phyloP scores from a whole-genome alignment of 2,888 invertebrate genomes.

The Drosophila recens region DNA sequence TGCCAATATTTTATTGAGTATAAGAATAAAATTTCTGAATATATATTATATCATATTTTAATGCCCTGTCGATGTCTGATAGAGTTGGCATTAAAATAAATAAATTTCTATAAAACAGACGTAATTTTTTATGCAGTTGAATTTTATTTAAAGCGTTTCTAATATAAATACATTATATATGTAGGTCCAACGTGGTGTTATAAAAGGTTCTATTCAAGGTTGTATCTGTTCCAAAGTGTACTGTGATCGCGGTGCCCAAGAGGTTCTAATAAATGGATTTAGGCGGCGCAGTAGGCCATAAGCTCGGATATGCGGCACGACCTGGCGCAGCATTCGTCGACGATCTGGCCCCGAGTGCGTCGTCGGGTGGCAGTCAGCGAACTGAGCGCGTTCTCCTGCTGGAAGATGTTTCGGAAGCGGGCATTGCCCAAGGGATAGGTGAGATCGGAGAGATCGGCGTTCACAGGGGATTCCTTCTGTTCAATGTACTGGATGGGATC shows the following conservation, averaged over 20 bases:
- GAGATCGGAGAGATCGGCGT: slow-evolving; percentile 9
- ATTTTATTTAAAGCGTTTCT: slow-evolving; percentile 53
- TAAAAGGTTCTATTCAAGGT: slow-evolving; percentile 12
- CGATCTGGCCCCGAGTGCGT: slow-evolving; percentile 61
- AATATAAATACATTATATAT: slow-evolving; percentile 29
- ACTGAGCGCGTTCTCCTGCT: slow-evolving; percentile 41
- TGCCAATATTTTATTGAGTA: too few species aligned
- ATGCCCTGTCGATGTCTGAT: neutral
- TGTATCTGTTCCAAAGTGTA: slow-evolving; percentile 31
- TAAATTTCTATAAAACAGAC: neutral
- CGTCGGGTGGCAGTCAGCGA: slow-evolving; percentile 58
- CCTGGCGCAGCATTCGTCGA: slow-evolving; percentile 59
- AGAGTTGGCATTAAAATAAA: neutral
- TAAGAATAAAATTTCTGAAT: too few species aligned
- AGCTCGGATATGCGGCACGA: slow-evolving; percentile 36
- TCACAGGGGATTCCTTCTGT: slow-evolving; percentile 47
- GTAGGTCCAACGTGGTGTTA: slow-evolving; percentile 5
- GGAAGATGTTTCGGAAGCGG: slow-evolving; percentile 46
- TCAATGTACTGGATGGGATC: slow-evolving; percentile 67
- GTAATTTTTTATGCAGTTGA: slow-evolving; percentile 34
- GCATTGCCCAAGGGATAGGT: slow-evolving; percentile 32
- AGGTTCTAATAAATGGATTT: neutral
- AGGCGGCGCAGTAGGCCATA: slow-evolving; percentile 51
- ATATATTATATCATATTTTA: too few species aligned
- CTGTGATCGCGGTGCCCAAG: slow-evolving; percentile 35